Evolutionary conservation across 2,113 vertebrate species (phyloP).

Genomic region (Mastomys natalensis): DNA sequence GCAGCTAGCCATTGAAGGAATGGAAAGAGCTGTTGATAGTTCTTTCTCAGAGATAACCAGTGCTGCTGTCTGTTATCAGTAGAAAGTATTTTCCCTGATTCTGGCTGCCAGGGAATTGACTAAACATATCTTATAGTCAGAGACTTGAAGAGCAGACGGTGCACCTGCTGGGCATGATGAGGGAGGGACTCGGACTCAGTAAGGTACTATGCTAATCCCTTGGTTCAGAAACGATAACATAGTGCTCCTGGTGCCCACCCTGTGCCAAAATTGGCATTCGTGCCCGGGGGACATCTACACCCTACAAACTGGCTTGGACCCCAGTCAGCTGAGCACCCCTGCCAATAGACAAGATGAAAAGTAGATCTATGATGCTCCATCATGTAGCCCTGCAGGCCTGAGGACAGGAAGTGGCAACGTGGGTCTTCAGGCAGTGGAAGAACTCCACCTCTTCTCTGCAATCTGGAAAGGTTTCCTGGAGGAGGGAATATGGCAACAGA

Average conservation of each 20-base stretch:
- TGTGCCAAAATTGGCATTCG: neutral
- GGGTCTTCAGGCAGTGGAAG: conserved; percentile 44
- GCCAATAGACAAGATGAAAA: neutral
- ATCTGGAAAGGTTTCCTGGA: conserved; percentile 71
- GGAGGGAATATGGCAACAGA: conserved; percentile 50
- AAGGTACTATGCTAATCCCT: neutral
- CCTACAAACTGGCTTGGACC: neutral
- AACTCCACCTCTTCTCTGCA: conserved; percentile 59
- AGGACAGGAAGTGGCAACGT: conserved; percentile 58
- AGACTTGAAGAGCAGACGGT: neutral
- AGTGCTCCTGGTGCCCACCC: too few species aligned
- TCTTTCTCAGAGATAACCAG: neutral
- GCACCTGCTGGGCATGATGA: neutral
- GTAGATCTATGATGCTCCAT: neutral
- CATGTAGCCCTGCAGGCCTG: neutral
- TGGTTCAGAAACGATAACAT: neutral
- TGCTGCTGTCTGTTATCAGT: neutral
- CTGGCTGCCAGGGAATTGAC: neutral
- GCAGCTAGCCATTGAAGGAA: neutral
- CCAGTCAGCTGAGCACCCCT: too few species aligned
- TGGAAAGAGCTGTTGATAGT: neutral
- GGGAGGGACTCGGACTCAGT: neutral
- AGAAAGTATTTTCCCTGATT: neutral
- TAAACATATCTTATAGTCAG: neutral
- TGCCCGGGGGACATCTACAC: neutral